A percentile compares a stretch with the other conserved stretches of the same genome.
These are phyloP conservation scores for Cephalopterus ornatus DNA, from an alignment of 2,113 vertebrate genomes.

Conservation along the genomic window DNA sequence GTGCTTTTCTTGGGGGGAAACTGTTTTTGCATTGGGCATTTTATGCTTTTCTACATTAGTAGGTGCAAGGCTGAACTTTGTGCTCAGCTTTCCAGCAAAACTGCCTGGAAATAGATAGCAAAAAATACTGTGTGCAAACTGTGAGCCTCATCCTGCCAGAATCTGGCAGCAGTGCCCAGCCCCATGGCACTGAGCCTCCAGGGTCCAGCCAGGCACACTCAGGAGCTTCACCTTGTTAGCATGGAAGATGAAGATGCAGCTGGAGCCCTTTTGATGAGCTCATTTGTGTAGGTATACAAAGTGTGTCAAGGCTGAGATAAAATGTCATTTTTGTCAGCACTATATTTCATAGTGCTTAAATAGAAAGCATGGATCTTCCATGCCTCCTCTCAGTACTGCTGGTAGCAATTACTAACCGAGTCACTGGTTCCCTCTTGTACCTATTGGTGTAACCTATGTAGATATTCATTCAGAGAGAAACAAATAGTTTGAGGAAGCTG, in stretches of 20 bases:
- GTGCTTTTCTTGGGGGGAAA: background rate
- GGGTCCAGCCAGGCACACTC: no score
- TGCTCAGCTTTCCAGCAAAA: background rate
- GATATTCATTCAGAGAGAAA: background rate
- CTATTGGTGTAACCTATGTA: background rate
- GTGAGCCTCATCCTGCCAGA: background rate
- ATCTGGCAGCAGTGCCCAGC: background rate
- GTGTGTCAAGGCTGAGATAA: background rate
- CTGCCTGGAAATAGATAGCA: background rate
- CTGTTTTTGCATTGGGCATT: background rate
- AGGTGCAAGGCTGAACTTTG: background rate
- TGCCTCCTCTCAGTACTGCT: background rate
- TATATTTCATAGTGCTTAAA: background rate
- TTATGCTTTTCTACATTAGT: background rate
- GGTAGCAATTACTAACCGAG: no score
- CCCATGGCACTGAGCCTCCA: fast-evolving
- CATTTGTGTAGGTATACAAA: background rate
- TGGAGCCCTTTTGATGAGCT: background rate
- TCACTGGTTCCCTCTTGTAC: background rate
- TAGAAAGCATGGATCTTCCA: background rate
- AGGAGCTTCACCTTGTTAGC: fast-evolving
- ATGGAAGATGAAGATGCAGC: background rate
- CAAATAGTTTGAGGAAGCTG: background rate
- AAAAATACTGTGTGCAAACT: background rate
- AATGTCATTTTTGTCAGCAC: background rate